Base-by-base conservation (phyloP, 2,797 vertebrate species). In the Sebastes alutus region DNA sequence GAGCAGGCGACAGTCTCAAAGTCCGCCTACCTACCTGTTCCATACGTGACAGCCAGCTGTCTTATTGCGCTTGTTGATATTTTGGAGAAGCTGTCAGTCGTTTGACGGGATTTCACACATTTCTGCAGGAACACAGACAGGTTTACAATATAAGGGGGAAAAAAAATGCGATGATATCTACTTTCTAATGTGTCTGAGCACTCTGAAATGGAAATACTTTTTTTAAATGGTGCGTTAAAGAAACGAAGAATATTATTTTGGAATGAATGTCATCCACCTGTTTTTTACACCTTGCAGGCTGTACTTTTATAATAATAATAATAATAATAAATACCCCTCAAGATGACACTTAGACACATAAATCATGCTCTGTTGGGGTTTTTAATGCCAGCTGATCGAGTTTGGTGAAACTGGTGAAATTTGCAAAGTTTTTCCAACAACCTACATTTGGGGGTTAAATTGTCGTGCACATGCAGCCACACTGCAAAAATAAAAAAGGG, bases 11-110 rank as follows among this genome's bases (percentile, higher is more conserved):
- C 85, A 75, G 89, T 86, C 83, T 88, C 56, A 89, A 87, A 92
- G 90, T 90, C 77, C 92, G 92, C 93, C 94, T 94, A 93, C 92
- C 94, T 94, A 93, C 92, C 93, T 94, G 92, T 81, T 92, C 91
- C 88, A 91, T 88, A 90, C 90, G 90, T 89, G 90, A 94, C 90
- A 92, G 90, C 91, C 90, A 90, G 89, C 92, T 90, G 91, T 90
- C 87, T 83, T 83, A 35, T 71, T 75, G 85, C 83, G 90, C 87
- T 42, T 87, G 85, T 87, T 89, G 81, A 82, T 86, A 73, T 88
- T 77, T 77, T 81, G 81, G 67, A 85, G 80, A 74, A 86, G 90
- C 91, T 92, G 90, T 91, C 90, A 91, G 54, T 80, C 75, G 64
- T 49, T 82, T 82, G 73, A 71, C 56, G 18, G 42, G 64, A 61